phyloP scores from a whole-genome alignment of 2,113 vertebrate species.

The Paedocypris sp. region DNA sequence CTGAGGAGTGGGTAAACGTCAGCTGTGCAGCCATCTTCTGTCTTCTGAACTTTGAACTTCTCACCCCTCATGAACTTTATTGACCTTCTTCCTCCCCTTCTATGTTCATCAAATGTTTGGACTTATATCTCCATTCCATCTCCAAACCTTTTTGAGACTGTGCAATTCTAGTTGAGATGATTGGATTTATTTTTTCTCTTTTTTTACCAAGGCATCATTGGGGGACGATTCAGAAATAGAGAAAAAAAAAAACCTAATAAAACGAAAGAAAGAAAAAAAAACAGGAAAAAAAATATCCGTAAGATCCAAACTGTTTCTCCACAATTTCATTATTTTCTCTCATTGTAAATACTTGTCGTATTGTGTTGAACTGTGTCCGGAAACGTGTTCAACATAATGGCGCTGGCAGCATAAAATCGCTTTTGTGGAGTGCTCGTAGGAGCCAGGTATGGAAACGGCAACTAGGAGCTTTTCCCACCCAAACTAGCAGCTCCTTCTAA shows the following conservation, averaged over 20 bases:
- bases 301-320: conserved; percentile 57
- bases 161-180: conserved; percentile 73
- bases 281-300: conserved; percentile 45
- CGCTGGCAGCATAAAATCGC: conserved; percentile 67
- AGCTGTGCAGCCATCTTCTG: conserved; percentile 71
- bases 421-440: conserved; percentile 47
- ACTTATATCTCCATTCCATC: conserved; percentile 73
- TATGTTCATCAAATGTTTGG: conserved; percentile 73
- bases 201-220: conserved; percentile 58
- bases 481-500: not conserved
- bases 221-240: conserved; percentile 58
- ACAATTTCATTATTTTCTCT: conserved; percentile 64
- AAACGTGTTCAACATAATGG: conserved; percentile 61
- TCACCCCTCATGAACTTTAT: conserved; percentile 74
- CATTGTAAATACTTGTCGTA: conserved; percentile 73
- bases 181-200: conserved; percentile 55
- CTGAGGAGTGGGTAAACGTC: conserved; percentile 61
- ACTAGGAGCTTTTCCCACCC: not conserved
- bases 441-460: not conserved
- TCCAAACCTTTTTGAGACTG: conserved; percentile 70
- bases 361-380: conserved; percentile 66
- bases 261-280: too few relatives aligned
- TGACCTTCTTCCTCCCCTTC: conserved; percentile 68
- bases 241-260: too few relatives aligned
- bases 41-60: conserved; percentile 74